Percentiles rank a stretch among this genome's conserved stretches.
Conservation (phyloP, 1,140 invertebrate genomes). For the Hylaeus volcanicus region DNA sequence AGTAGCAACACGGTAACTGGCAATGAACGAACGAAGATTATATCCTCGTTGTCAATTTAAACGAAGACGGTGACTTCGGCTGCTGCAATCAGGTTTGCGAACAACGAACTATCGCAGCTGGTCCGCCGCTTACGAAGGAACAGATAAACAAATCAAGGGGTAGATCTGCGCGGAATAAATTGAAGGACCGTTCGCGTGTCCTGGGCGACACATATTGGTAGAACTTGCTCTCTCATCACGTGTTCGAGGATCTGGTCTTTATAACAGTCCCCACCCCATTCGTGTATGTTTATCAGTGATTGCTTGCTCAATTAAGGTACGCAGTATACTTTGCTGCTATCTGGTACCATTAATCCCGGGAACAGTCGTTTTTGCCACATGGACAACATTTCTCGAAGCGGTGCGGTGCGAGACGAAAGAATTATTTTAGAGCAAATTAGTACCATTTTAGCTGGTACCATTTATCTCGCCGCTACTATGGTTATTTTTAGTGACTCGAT, state of each 20-base stretch:
- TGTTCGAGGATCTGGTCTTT: not conserved
- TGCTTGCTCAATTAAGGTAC: slow-evolving; percentile 13
- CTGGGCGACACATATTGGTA: not conserved
- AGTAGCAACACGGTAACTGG: not conserved
- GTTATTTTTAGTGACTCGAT: too few species aligned
- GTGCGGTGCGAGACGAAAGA: too few species aligned
- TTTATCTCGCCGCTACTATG: too few species aligned
- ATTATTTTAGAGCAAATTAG: too few species aligned
- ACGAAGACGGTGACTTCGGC: not conserved
- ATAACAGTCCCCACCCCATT: not conserved
- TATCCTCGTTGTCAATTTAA: slow-evolving; percentile 7
- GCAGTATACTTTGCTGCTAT: not conserved
- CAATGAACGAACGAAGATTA: slow-evolving; percentile 14
- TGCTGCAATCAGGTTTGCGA: not conserved
- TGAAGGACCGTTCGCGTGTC: slow-evolving; percentile 3
- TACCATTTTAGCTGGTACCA: too few species aligned
- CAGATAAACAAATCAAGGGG: slow-evolving; percentile 19
- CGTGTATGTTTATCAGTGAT: slow-evolving; percentile 14
- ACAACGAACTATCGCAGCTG: not conserved
- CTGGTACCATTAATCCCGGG: not conserved
- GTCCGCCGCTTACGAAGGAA: not conserved
- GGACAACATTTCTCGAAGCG: not conserved
- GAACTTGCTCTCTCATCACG: not conserved
- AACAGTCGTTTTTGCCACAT: not conserved
- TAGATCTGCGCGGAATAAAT: slow-evolving; percentile 1